Evolutionary conservation across 2,797 vertebrate genomes (phyloP), one percentile per base, ranked within the genome.

Genomic region (Anguilla anguilla): DNA sequence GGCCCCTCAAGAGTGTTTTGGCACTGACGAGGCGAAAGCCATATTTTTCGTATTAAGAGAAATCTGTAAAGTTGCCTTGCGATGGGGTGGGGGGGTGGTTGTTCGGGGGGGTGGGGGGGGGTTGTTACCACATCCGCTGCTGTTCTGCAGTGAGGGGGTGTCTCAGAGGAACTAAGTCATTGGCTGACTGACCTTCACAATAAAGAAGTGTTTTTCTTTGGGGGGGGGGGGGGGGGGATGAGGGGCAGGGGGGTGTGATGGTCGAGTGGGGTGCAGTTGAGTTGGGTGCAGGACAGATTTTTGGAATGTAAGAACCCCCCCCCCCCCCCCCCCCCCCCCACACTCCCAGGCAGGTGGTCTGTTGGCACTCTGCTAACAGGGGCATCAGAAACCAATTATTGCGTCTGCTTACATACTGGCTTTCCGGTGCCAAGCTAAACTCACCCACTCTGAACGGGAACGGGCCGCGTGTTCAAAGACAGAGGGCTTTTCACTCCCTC

Each of bases 301-400:
- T 22, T 17, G 59, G 59, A 46, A n/a, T n/a, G 31, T 31, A 31
- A 64, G 43, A 46, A 17, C 6, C 51, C 59, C 22, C 49, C 46
- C 4, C n/a, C n/a, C n/a, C n/a, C n/a, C n/a, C 6, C 51, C 59
- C 22, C 49, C 46, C 57, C 86, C 46, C 59, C 13, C 11, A 57
- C 49, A 82, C 88, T 90, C 90, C 89, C 46, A 88, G 93, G 92
- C 95, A 96, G 94, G 96, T 96, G 96, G 97, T 96, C 95, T 97
- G 97, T 95, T 97, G 97, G 96, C 96, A 95, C 89, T 85, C 90
- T 91, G 91, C 91, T 94, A 95, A 94, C 89, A 6, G 87, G 92
- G 91, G 94, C 96, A 97, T 95, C 96, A 97, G 96, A 96, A 97
- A 95, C 94, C 95, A 97, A 97, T 97, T 96, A 96, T 93, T 89